Conservation (phyloP, 2,888 invertebrate species). For the Drosophila colorata region DNA sequence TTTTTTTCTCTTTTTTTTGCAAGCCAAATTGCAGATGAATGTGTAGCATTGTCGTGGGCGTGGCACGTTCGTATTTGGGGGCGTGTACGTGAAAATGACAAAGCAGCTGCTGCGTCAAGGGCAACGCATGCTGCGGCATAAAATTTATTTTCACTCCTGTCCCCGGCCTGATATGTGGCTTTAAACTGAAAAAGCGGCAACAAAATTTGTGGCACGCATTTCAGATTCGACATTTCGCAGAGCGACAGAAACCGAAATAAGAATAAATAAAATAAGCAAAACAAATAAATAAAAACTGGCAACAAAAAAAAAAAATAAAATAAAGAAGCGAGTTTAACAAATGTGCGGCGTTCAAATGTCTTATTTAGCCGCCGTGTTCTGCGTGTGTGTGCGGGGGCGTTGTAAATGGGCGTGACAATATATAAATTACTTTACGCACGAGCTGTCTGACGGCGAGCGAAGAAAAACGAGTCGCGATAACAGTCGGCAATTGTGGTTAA, state of each 20-base stretch:
- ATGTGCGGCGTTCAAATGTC: conserved; percentile 70
- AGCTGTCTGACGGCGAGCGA: conserved; percentile 34
- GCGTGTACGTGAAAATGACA: conserved; percentile 70
- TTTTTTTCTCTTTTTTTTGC: conserved; percentile 18
- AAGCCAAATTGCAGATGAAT: conserved; percentile 51
- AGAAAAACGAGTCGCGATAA: conserved; percentile 49
- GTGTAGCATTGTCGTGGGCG: conserved; percentile 36
- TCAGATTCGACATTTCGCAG: conserved; percentile 55
- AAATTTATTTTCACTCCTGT: conserved; percentile 69
- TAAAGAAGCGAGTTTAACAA: conserved; percentile 52
- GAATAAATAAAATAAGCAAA: conserved; percentile 12
- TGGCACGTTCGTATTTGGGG: conserved; percentile 28
- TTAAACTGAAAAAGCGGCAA: conserved; percentile 49
- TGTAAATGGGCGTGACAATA: conserved; percentile 56
- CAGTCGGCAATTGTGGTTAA: conserved; percentile 62
- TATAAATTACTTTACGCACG: conserved; percentile 70
- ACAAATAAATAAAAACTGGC: conserved; percentile 12
- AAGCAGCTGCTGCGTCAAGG: conserved; percentile 68
- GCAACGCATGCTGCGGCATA: conserved; percentile 66
- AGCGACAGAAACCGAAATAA: conserved; percentile 16
- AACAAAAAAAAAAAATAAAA: neutral
- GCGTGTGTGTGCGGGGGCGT: conserved; percentile 14
- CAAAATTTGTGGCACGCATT: conserved; percentile 46
- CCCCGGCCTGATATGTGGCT: conserved; percentile 68
- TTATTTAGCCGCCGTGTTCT: conserved; percentile 52